A percentile compares a stretch with the other conserved stretches of the same genome.
Evolutionary conservation across 1,140 invertebrate species (phyloP).

Genomic region (Rhizoglyphus robini): DNA sequence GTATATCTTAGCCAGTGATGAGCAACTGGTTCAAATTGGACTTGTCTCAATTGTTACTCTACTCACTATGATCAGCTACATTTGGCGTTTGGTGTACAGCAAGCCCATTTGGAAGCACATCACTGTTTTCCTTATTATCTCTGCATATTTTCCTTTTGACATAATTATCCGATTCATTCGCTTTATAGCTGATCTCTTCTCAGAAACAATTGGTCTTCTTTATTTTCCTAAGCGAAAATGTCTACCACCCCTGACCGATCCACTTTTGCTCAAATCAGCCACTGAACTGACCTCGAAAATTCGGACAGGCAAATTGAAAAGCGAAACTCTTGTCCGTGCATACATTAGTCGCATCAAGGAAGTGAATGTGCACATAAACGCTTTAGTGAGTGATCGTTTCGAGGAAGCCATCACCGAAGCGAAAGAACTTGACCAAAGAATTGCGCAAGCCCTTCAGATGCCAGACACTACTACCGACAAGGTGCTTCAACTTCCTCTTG

Average conservation of each 20-base stretch:
- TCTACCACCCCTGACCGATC: slow-evolving; percentile 18
- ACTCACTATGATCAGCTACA: no score
- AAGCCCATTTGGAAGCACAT: no score
- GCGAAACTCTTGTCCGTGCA: slow-evolving; percentile 39
- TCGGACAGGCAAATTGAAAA: slow-evolving; percentile 31
- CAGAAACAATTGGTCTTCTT: slow-evolving; percentile 2
- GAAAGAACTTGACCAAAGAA: slow-evolving; percentile 48
- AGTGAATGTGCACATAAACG: slow-evolving; percentile 67
- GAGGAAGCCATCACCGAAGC: slow-evolving; percentile 59
- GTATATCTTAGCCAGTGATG: no score
- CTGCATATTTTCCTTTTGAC: no score
- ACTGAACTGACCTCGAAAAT: slow-evolving; percentile 20
- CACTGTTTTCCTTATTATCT: no score
- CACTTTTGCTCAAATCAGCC: slow-evolving; percentile 20
- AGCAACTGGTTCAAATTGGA: no score
- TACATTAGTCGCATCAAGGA: slow-evolving; percentile 54
- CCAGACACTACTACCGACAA: not conserved
- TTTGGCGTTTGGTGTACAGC: no score
- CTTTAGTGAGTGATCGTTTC: slow-evolving; percentile 60
- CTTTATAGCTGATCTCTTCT: not conserved
- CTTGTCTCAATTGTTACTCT: no score
- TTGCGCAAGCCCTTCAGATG: slow-evolving; percentile 47
- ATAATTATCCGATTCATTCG: not conserved
- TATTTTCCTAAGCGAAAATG: slow-evolving; percentile 1
- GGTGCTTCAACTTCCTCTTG: slow-evolving; percentile 19